A percentile compares a stretch with the other conserved stretches of the same genome.
Conservation (phyloP, 1,140 invertebrate species). For the Zophobas atratus region DNA sequence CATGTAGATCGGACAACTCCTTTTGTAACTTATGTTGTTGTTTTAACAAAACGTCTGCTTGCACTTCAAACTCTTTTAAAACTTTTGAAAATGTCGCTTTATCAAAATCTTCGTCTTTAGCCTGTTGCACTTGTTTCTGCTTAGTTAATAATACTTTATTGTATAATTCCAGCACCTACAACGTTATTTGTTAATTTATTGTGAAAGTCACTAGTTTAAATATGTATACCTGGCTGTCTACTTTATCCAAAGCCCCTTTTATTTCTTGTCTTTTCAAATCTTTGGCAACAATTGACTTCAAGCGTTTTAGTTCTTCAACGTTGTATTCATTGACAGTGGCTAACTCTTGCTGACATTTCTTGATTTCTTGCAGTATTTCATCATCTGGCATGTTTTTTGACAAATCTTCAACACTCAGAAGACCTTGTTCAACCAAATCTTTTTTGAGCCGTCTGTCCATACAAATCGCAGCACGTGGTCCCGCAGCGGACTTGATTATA, state of each 20-base stretch:
- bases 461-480: conserved; percentile 77
- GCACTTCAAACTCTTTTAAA: conserved; percentile 58
- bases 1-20: conserved; percentile 14
- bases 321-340: conserved; percentile 80
- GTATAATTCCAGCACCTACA: conserved; percentile 63
- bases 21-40: conserved; percentile 55
- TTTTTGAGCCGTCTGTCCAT: conserved; percentile 88
- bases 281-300: conserved; percentile 74
- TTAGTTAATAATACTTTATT: conserved; percentile 61
- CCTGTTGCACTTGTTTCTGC: conserved; percentile 58
- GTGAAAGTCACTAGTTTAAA: conserved; percentile 45
- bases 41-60: conserved; percentile 61
- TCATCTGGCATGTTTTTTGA: conserved; percentile 77
- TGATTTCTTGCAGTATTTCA: conserved; percentile 89
- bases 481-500: conserved; percentile 64
- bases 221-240: conserved; percentile 77
- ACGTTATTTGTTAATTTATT: conserved; percentile 15
- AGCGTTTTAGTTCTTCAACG: conserved; percentile 75
- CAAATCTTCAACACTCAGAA: conserved; percentile 80
- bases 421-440: conserved; percentile 90
- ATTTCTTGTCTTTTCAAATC: conserved; percentile 80
- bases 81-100: conserved; percentile 56
- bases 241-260: conserved; percentile 77
- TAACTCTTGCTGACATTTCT: conserved; percentile 87
- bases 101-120: conserved; percentile 57